phyloP scores from a whole-genome alignment of 2,888 invertebrate species.

The Harpagoxenus sublaevis region DNA sequence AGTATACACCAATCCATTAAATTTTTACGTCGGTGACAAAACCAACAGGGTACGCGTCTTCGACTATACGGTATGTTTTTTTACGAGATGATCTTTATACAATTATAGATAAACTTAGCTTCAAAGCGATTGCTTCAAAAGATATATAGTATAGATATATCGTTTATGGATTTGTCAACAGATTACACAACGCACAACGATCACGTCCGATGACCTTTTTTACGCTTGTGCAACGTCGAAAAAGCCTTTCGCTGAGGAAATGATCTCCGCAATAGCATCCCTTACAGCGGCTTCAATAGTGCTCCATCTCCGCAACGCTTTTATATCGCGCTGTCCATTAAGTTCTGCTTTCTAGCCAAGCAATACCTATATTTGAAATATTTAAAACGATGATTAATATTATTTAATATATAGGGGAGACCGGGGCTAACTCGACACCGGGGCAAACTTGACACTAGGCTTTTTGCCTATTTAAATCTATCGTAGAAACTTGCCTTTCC shows the following conservation, averaged over 20 bases:
- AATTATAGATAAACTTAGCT: slow-evolving; percentile 10
- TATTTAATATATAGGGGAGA: no score
- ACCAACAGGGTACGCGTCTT: slow-evolving; percentile 61
- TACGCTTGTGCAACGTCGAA: slow-evolving; percentile 39
- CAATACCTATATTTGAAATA: neutral
- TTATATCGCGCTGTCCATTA: neutral
- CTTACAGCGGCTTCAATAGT: slow-evolving; percentile 36
- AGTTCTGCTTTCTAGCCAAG: slow-evolving; percentile 32
- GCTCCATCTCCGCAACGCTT: slow-evolving; percentile 12
- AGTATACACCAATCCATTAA: slow-evolving; percentile 50
- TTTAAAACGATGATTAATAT: neutral
- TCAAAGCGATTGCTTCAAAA: slow-evolving; percentile 5
- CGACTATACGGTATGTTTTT: slow-evolving; percentile 53
- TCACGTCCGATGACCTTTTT: slow-evolving; percentile 54
- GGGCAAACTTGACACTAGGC: no score
- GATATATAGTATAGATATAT: neutral
- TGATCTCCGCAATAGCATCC: slow-evolving; percentile 43
- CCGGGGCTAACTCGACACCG: no score
- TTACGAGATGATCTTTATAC: neutral
- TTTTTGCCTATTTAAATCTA: no score
- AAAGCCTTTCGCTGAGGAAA: slow-evolving; percentile 3
- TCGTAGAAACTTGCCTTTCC: no score
- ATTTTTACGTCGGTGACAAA: slow-evolving; percentile 47
- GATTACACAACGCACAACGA: slow-evolving; percentile 68
- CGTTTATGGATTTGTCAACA: slow-evolving; percentile 23